These are phyloP conservation scores for Austrofundulus limnaeus DNA, from an alignment of 2,113 vertebrate species.

Conservation along the genomic window DNA sequence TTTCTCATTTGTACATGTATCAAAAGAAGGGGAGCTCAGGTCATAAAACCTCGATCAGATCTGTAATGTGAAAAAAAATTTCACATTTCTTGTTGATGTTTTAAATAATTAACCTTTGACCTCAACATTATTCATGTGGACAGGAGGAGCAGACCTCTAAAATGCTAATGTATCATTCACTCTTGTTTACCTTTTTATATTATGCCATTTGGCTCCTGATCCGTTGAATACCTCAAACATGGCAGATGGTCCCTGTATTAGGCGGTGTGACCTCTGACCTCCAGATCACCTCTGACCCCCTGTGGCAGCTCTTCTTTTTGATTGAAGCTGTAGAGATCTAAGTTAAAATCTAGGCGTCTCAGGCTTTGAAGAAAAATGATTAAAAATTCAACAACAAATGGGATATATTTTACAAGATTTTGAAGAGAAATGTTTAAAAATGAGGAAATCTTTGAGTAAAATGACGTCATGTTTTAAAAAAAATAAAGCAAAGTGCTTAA, in stretches of 20 bases:
- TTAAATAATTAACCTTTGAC: conserved; percentile 8
- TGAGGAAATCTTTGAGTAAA: neutral
- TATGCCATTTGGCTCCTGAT: neutral
- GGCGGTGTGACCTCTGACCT: conserved; percentile 42
- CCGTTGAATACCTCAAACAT: conserved; percentile 7
- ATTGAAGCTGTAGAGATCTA: neutral
- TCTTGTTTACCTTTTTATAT: neutral
- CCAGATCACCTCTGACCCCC: conserved; percentile 39
- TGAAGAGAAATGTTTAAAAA: neutral
- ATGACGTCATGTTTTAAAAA: neutral
- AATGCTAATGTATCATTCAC: conserved; percentile 22
- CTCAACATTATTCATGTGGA: neutral
- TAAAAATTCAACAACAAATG: neutral
- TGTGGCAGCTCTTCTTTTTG: neutral
- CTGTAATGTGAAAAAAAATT: neutral
- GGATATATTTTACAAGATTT: neutral
- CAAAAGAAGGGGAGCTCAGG: neutral
- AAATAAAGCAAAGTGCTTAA: neutral
- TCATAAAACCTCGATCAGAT: conserved; percentile 2
- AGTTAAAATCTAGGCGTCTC: too few relatives aligned
- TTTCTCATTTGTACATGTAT: too few relatives aligned
- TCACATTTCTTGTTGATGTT: neutral
- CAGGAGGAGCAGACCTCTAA: conserved; percentile 11
- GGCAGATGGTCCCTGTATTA: conserved; percentile 54
- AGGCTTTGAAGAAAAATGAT: neutral